phyloP scores from a whole-genome alignment of 2,113 vertebrate species.

The Oryctolagus cuniculus region mOryCun1.1 NC_091448.1:32272501-32273000 shows the following conservation, averaged over 20 bases:
- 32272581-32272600: not conserved
- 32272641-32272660: not conserved
- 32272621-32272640: not conserved
- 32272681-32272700: not conserved
- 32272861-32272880: not conserved
- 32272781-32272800: not conserved
- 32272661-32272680: not conserved
- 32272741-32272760: not conserved
- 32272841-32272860: not conserved
- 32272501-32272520: not conserved
- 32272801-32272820: not conserved
- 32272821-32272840: not conserved
- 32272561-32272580: not conserved
- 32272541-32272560: not conserved
- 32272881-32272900: not conserved
- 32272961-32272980: slow-evolving; percentile 40
- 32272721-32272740: not conserved
- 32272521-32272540: not conserved
- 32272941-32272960: not conserved
- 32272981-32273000: slow-evolving; percentile 37
- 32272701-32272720: not conserved
- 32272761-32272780: not conserved
- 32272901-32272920: not conserved
- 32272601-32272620: not conserved
- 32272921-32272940: not conserved